These are phyloP conservation scores for Nomada fabriciana DNA, from an alignment of 2,888 invertebrate genomes.

Conservation along the genomic window DNA sequence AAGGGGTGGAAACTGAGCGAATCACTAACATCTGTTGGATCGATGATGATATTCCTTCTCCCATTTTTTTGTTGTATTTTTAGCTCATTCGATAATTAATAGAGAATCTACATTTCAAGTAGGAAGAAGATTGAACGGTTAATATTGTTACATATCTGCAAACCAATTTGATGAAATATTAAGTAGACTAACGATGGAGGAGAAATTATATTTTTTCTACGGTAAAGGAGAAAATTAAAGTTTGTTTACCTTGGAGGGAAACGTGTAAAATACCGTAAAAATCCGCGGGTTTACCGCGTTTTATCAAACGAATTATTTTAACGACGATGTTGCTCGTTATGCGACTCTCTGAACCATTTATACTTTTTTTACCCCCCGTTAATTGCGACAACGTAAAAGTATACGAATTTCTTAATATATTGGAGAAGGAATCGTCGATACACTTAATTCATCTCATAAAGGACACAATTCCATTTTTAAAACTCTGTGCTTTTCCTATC, in stretches of 20 bases:
- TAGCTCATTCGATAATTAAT: background rate
- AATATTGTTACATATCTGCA: too few relatives aligned
- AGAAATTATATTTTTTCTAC: background rate
- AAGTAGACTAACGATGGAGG: too few relatives aligned
- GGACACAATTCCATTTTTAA: background rate
- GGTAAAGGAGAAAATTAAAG: background rate
- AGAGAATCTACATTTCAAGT: background rate
- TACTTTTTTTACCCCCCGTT: background rate
- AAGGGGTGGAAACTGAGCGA: background rate
- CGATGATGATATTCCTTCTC: background rate
- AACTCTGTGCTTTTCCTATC: background rate
- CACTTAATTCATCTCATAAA: background rate
- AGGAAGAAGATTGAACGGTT: too few relatives aligned
- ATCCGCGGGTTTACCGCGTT: background rate
- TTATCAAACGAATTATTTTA: constrained; percentile 2
- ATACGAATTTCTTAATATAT: too few relatives aligned
- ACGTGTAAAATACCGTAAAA: background rate
- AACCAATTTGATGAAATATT: too few relatives aligned
- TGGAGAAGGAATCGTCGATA: too few relatives aligned
- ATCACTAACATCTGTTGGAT: background rate
- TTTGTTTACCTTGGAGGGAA: background rate
- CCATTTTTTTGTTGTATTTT: background rate
- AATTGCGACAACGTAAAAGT: background rate
- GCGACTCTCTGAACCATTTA: background rate
- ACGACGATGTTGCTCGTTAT: background rate